Evolutionary conservation across 1,140 invertebrate species (phyloP).

Genomic region (Pseudachorutes palmiensis): DNA sequence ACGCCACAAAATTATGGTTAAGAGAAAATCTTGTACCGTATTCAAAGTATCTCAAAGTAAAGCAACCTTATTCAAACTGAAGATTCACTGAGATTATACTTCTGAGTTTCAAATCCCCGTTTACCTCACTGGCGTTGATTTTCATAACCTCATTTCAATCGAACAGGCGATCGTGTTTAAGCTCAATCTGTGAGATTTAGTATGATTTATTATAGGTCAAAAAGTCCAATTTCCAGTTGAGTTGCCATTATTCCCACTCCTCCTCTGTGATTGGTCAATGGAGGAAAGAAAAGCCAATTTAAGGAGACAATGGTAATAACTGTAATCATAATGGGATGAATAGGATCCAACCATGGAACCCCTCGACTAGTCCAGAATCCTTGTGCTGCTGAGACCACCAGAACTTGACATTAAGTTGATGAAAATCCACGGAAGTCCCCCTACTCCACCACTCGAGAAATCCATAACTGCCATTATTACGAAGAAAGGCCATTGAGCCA

Average conservation of each 20-base stretch:
- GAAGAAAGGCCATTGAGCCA: too few relatives aligned
- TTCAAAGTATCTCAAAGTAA: too few relatives aligned
- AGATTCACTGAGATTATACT: too few relatives aligned
- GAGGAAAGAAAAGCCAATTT: not conserved
- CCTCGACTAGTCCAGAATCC: not conserved
- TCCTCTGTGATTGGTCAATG: not conserved
- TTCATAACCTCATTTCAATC: too few relatives aligned
- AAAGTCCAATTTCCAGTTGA: not conserved
- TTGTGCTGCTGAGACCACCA: not conserved
- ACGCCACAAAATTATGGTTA: too few relatives aligned
- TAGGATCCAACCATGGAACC: not conserved
- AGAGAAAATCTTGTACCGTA: too few relatives aligned
- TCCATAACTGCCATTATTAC: slow-evolving; percentile 9
- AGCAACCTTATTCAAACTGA: too few relatives aligned
- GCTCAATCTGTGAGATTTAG: too few relatives aligned
- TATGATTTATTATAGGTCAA: slow-evolving; percentile 1
- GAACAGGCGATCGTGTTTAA: too few relatives aligned
- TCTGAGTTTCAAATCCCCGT: too few relatives aligned
- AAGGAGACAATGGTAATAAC: slow-evolving; percentile 4
- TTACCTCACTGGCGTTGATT: too few relatives aligned
- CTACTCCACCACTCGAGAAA: slow-evolving; percentile 3
- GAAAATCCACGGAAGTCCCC: not conserved
- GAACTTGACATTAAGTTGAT: slow-evolving; percentile 11
- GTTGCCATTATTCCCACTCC: not conserved
- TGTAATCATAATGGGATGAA: slow-evolving; percentile 10